Evolutionary conservation across 2,797 vertebrate genomes (phyloP).

Genomic region (Sebastes jordani): DNA sequence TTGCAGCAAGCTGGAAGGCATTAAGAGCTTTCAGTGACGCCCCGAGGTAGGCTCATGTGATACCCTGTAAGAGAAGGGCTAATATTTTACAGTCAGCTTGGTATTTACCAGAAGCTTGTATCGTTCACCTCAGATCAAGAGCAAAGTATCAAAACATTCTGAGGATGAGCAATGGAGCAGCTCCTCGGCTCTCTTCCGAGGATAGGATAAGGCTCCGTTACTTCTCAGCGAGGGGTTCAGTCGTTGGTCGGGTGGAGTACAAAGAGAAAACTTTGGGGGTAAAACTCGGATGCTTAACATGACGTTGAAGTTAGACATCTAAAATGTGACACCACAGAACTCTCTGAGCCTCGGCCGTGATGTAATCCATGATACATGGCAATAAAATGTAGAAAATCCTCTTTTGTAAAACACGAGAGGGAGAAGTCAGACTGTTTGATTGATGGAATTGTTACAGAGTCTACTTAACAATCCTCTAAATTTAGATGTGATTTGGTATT

Average conservation of each 20-base stretch:
- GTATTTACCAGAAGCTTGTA: constrained; percentile 73
- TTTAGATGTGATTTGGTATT: constrained; percentile 77
- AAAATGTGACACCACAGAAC: constrained; percentile 46
- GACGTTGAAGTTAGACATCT: constrained; percentile 29
- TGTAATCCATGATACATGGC: constrained; percentile 57
- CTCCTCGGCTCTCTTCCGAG: constrained; percentile 41
- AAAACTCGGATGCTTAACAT: constrained; percentile 1
- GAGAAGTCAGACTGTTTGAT: constrained; percentile 66
- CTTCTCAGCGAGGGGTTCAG: constrained; percentile 37
- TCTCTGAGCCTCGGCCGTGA: constrained; percentile 46
- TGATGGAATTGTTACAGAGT: constrained; percentile 78
- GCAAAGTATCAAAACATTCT: constrained; percentile 68
- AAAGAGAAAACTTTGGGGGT: neutral
- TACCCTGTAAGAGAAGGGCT: constrained; percentile 62
- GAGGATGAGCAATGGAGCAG: constrained; percentile 61
- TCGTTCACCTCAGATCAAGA: constrained; percentile 68
- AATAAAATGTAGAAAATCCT: constrained; percentile 69
- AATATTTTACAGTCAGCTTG: constrained; percentile 70
- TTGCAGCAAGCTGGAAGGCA: constrained; percentile 53
- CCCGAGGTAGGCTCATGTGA: constrained; percentile 66
- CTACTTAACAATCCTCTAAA: constrained; percentile 81
- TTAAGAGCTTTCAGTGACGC: constrained; percentile 74
- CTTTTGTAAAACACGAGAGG: constrained; percentile 63
- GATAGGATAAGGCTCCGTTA: constrained; percentile 35
- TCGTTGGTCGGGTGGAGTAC: constrained; percentile 26